Conservation (phyloP, 2,888 invertebrate species). For the Cyrtodaria siliqua region DNA sequence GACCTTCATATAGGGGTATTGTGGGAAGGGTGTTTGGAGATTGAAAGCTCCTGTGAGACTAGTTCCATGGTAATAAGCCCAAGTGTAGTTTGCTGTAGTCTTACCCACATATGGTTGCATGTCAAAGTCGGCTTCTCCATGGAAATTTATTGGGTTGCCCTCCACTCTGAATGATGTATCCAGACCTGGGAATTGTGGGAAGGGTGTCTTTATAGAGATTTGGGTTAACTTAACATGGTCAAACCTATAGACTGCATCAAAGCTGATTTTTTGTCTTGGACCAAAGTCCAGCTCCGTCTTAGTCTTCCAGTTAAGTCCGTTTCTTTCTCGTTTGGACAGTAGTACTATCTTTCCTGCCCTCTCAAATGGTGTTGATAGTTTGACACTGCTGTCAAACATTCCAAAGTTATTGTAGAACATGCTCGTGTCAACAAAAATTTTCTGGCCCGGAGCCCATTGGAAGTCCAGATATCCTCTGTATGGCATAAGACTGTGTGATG, state of each 20-base stretch:
- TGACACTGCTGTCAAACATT: slow-evolving; percentile 53
- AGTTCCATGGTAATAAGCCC: slow-evolving; percentile 53
- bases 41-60: slow-evolving; percentile 53
- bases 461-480: slow-evolving; percentile 59
- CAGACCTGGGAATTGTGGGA: slow-evolving; percentile 63
- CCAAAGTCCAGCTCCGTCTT: slow-evolving; percentile 62
- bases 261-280: slow-evolving; percentile 61
- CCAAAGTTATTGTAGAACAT: slow-evolving; percentile 56
- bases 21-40: slow-evolving; percentile 64
- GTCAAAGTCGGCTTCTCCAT: slow-evolving; percentile 58
- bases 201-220: slow-evolving; percentile 69
- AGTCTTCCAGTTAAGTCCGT: slow-evolving; percentile 67
- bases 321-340: slow-evolving; percentile 49
- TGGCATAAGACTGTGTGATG: slow-evolving; percentile 62
- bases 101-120: slow-evolving; percentile 61
- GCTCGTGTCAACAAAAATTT: slow-evolving; percentile 43
- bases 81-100: slow-evolving; percentile 49
- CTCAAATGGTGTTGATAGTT: slow-evolving; percentile 67
- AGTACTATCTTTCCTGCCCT: slow-evolving; percentile 39
- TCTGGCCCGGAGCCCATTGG: slow-evolving; percentile 61
- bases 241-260: slow-evolving; percentile 58
- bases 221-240: slow-evolving; percentile 64
- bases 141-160: slow-evolving; percentile 50
- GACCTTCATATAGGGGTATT: slow-evolving; percentile 64
- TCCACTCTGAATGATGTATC: slow-evolving; percentile 58